Base-by-base conservation (phyloP, 2,797 vertebrate species). In the Danio jaintianensis region DNA sequence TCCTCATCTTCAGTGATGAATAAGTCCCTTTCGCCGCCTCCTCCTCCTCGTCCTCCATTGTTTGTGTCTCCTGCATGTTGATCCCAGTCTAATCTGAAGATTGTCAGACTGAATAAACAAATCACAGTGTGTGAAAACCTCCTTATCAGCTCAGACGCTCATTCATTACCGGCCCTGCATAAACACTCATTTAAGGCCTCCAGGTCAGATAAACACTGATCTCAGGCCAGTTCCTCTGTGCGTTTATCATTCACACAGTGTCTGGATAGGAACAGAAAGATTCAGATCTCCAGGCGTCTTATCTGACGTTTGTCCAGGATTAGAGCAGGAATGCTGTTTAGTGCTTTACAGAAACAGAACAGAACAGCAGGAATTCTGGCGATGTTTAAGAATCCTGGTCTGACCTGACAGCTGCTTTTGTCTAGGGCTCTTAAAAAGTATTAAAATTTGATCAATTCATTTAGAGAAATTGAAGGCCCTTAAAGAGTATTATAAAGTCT, bases 11-110 rank as follows among this genome's bases (percentile, higher is more conserved):
- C 2, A 2, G 22, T 16, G 45, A 7, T 52, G 36, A 53, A 12
- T 55, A 42, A 71, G 43, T 38, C 71, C n/a, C 50, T 18, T 69
- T 61, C 42, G 36, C 12, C 42, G 36, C 12, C 38, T 1, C 67
- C n/a, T n/a, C n/a, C n/a, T n/a, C n/a, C n/a, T n/a, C 18, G 22
- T 59, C 42, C 56, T 74, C 40, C 43, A 18, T 73, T 82, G 81
- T 73, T 78, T 36, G 16, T 6, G 56, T 56, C 50, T 47, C 22
- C 7, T 52, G 38, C 47, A n/a, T 82, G 56, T 64, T 69, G 22
- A 59, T 76, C 43, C 78, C 40, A n/a, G 8, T 15, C 61, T 82
- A 79, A 82, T 82, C 80, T 79, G 22, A 11, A 67, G 76, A 76
- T 82, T 64, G 61, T 72, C 47, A 63, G 58, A 64, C 52, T 48